Percentiles rank a stretch among this genome's conserved stretches.
phyloP scores from a whole-genome alignment of 1,140 invertebrate genomes.

The Bursaphelenchus mucronatus region DNA sequence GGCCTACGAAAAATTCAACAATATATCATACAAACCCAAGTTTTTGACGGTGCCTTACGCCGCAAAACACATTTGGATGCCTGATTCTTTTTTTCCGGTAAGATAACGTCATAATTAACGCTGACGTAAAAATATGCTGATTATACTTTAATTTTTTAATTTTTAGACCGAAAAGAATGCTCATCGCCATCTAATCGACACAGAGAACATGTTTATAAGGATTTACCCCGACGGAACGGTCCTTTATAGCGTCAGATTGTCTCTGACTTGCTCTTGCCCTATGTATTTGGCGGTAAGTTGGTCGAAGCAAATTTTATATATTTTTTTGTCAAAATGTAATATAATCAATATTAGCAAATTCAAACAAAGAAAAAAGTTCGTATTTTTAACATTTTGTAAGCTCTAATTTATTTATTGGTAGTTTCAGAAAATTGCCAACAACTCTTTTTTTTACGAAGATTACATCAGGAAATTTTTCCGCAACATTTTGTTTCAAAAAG shows the following conservation, averaged over 20 bases:
- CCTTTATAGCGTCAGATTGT: slow-evolving; percentile 39
- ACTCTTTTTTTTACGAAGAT: too few relatives aligned
- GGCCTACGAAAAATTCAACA: slow-evolving; percentile 75
- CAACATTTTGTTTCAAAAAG: too few relatives aligned
- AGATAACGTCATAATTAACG: slow-evolving; percentile 12
- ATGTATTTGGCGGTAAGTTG: slow-evolving; percentile 28
- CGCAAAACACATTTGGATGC: slow-evolving; percentile 16
- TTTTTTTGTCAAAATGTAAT: too few relatives aligned
- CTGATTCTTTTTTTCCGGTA: slow-evolving; percentile 80
- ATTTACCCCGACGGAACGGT: slow-evolving; percentile 39
- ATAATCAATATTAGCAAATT: too few relatives aligned
- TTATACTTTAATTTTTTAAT: neutral
- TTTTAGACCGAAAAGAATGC: slow-evolving; percentile 41
- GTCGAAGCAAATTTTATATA: too few relatives aligned
- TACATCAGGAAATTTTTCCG: too few relatives aligned
- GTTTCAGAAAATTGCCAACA: too few relatives aligned
- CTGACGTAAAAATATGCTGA: neutral
- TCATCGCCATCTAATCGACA: slow-evolving; percentile 49
- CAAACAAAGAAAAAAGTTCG: too few relatives aligned
- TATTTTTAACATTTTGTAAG: too few relatives aligned
- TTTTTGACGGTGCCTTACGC: slow-evolving; percentile 72
- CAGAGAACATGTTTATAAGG: slow-evolving; percentile 47
- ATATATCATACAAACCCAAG: slow-evolving; percentile 44
- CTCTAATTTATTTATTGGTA: too few relatives aligned
- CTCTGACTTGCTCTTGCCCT: slow-evolving; percentile 40